Percentiles rank a stretch among this genome's conserved stretches.
phyloP scores from a whole-genome alignment of 2,797 vertebrate genomes.

The Hemitrygon akajei region DNA sequence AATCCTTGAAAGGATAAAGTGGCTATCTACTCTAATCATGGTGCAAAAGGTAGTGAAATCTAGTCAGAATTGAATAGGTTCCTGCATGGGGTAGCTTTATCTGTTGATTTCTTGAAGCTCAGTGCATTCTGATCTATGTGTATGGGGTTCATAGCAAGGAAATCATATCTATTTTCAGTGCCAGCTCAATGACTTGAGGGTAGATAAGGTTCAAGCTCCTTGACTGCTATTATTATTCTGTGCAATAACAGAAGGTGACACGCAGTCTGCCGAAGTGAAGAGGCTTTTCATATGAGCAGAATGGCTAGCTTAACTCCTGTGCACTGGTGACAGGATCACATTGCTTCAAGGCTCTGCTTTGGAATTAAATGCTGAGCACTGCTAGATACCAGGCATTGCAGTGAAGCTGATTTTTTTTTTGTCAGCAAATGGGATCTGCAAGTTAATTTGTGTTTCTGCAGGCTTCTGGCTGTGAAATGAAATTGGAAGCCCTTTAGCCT shows the following conservation, averaged over 20 bases:
- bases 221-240: slow-evolving; percentile 18
- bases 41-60: slow-evolving; percentile 19
- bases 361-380: slow-evolving; percentile 55
- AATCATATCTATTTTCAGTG: slow-evolving; percentile 26
- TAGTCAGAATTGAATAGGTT: slow-evolving; percentile 36
- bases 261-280: slow-evolving; percentile 14
- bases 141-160: slow-evolving; percentile 24
- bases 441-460: slow-evolving; percentile 68
- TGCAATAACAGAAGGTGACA: slow-evolving; percentile 36
- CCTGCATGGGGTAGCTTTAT: neutral
- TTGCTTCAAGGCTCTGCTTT: slow-evolving; percentile 51
- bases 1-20: slow-evolving; percentile 18
- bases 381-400: slow-evolving; percentile 55
- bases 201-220: slow-evolving; percentile 5
- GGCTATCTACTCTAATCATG: slow-evolving; percentile 33
- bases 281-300: slow-evolving; percentile 25
- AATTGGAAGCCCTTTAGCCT: slow-evolving; percentile 68
- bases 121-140: slow-evolving; percentile 10
- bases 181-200: slow-evolving; percentile 27
- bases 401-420: slow-evolving; percentile 55
- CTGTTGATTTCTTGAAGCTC: slow-evolving; percentile 34
- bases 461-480: slow-evolving; percentile 67
- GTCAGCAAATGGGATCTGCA: slow-evolving; percentile 61
- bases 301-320: slow-evolving; percentile 46
- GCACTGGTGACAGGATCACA: slow-evolving; percentile 43